A percentile compares a stretch with the other conserved stretches of the same genome.
Evolutionary conservation across 2,797 vertebrate genomes (phyloP).

Genomic region (Mus caroli): DNA sequence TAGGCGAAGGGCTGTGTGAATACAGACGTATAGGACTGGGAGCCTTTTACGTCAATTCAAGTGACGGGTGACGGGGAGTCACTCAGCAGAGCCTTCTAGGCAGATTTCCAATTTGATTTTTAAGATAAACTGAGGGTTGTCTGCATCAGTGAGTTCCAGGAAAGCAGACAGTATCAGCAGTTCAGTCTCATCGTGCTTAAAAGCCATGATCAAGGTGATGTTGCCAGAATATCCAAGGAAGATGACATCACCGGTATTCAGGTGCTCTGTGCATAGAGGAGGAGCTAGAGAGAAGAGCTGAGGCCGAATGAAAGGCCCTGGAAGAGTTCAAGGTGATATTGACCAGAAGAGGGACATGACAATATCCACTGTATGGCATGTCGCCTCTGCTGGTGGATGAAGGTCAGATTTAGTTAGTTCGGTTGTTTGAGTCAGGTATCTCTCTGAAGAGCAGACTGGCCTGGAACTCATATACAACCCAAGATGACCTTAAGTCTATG

Average conservation of each 20-base stretch:
- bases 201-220: fast-evolving
- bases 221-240: too few species aligned
- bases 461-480: not conserved
- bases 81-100: not conserved
- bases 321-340: not conserved
- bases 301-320: not conserved
- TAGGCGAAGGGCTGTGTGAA: not conserved
- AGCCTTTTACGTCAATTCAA: not conserved
- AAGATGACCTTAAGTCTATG: not conserved
- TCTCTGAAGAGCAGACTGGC: not conserved
- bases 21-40: not conserved
- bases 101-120: not conserved
- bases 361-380: too few species aligned
- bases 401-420: not conserved
- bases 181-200: not conserved
- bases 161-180: not conserved
- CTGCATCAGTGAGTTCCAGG: not conserved
- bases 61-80: not conserved
- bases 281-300: not conserved
- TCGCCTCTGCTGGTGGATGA: not conserved
- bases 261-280: not conserved
- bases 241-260: fast-evolving
- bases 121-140: not conserved
- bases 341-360: not conserved
- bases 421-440: not conserved